Base-by-base conservation (phyloP, 92 coral and sea anemone genomes). In the Porites evermanni region DNA sequence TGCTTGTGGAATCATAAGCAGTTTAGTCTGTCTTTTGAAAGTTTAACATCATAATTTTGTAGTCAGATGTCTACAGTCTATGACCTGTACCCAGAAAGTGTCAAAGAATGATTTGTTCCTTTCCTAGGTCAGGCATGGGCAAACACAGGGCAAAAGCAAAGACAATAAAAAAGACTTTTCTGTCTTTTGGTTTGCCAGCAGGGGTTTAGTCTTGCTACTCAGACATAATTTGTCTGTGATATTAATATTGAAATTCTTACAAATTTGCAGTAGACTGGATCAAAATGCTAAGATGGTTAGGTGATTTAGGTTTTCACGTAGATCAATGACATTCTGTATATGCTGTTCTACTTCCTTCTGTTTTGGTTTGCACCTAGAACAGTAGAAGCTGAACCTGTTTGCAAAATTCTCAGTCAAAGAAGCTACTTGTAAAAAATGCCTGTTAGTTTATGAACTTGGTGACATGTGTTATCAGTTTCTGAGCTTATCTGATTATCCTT, bases 11-110 rank as follows among this genome's bases (percentile, higher is more conserved):
- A 32, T 7, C 21, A 56, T 32, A 70, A 71, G 59, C 76, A 56
- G 70, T 70, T 71, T 70, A 17, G 78, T 52, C 58, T 59, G 78
- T 59, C 85, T 69, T 80, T 54, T 69, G 1, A 23, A 80, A 24
- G 52, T 70, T 81, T 19, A 81, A 14, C 77, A 54, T 81, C 14
- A 9, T 4, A 50, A 70, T 67, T 8, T 56, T 11, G 16, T 0
- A 14, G 19, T 17, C 84, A 79, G 63, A 10, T 68, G 77, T 67
- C 53, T 68, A 54, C 60, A 54, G 11, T 10, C 63, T 10, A n/a
- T 8, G 38, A 4, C 26, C 50, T 52, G 44, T 10, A 53, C 20
- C 11, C 0, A 2, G 3, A 18, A 56, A 26, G 14, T 51, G 68
- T n/a, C 29, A 32, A 17, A 76, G 20, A 18, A 6, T 14, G 8